These are phyloP conservation scores for Argyresthia albistria DNA, from an alignment of 2,888 invertebrate genomes.

Conservation along the genomic window DNA sequence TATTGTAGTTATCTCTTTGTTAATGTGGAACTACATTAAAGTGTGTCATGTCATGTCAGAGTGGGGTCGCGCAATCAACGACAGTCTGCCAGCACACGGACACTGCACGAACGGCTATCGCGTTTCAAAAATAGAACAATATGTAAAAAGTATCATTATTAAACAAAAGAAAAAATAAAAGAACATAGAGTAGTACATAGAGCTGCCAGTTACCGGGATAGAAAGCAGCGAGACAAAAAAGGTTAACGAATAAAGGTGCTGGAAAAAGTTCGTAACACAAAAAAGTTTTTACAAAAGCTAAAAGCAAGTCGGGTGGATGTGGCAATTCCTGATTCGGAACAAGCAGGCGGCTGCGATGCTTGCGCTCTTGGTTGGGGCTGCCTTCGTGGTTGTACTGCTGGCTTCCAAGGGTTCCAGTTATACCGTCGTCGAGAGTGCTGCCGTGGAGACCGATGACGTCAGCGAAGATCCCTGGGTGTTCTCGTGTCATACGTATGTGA, in stretches of 20 bases:
- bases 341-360: constrained; percentile 60
- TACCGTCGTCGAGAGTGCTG: constrained; percentile 17
- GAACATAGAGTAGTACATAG: background rate
- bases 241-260: no score
- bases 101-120: background rate
- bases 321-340: constrained; percentile 53
- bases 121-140: background rate
- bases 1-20: constrained; percentile 21
- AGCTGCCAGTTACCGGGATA: no score
- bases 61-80: constrained; percentile 8
- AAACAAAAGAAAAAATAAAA: background rate
- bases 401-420: constrained; percentile 36
- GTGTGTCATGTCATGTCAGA: constrained; percentile 33
- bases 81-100: background rate
- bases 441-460: constrained; percentile 46
- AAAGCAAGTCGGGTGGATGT: constrained; percentile 36
- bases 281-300: background rate
- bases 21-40: constrained; percentile 48
- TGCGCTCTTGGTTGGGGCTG: constrained; percentile 41
- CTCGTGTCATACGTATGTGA: constrained; percentile 40
- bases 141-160: background rate
- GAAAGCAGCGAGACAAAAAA: no score
- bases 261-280: no score
- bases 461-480: constrained; percentile 45
- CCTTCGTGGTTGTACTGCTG: constrained; percentile 41